Conservation (phyloP, 1,140 invertebrate genomes). For the Drosophila pectinifera region DNA sequence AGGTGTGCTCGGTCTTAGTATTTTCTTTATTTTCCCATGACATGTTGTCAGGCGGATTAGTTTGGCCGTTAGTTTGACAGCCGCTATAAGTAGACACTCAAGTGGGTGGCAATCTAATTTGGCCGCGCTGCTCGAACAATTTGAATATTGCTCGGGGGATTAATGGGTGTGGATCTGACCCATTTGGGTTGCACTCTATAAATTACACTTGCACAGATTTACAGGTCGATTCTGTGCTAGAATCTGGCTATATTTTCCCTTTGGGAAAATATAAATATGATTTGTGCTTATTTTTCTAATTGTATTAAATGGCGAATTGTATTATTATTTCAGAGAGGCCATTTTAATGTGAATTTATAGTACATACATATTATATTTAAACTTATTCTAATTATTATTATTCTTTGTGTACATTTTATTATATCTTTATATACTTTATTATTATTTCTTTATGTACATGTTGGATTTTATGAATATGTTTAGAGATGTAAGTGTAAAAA, state of each 20-base stretch:
- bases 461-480: no score
- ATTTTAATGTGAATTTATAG: no score
- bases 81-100: slow-evolving; percentile 26
- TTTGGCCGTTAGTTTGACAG: slow-evolving; percentile 57
- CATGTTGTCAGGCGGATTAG: slow-evolving; percentile 56
- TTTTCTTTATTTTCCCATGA: slow-evolving; percentile 37
- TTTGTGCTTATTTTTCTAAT: background rate
- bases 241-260: no score
- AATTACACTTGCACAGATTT: slow-evolving; percentile 11
- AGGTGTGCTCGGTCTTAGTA: slow-evolving; percentile 12
- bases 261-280: background rate
- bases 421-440: no score
- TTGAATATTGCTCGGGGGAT: slow-evolving; percentile 47
- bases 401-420: no score
- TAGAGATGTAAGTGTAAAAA: no score
- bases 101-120: slow-evolving; percentile 50
- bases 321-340: no score
- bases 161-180: slow-evolving; percentile 49
- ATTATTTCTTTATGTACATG: no score
- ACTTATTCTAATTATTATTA: no score
- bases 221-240: background rate
- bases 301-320: background rate
- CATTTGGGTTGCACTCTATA: slow-evolving; percentile 49
- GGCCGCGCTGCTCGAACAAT: slow-evolving; percentile 43
- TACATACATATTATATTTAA: no score